phyloP scores from a whole-genome alignment of 2,797 vertebrate species.

The Yasuhikotakia modesta region DNA sequence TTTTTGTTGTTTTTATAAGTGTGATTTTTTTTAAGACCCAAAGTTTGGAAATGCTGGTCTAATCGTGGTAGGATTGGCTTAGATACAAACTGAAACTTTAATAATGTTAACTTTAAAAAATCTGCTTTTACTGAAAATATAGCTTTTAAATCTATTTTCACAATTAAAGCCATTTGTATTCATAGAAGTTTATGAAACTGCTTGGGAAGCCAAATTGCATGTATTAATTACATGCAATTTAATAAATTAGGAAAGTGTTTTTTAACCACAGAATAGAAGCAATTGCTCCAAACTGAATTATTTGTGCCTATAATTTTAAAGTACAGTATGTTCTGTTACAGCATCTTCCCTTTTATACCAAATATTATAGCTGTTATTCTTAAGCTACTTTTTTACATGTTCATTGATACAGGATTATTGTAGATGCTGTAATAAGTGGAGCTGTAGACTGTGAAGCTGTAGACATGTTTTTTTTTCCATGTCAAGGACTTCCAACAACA shows the following conservation, averaged over 20 bases:
- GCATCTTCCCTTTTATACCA: background rate
- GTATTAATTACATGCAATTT: too few relatives aligned
- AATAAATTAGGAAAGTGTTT: too few relatives aligned
- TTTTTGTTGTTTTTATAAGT: background rate
- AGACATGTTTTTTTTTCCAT: conserved; percentile 7
- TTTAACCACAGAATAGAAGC: background rate
- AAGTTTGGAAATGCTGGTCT: background rate
- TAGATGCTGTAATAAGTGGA: conserved; percentile 8
- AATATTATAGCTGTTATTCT: conserved; percentile 8
- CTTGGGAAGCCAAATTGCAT: background rate
- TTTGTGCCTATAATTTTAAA: background rate
- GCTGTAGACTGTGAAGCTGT: background rate
- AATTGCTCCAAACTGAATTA: background rate
- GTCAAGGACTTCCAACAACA: conserved; percentile 16
- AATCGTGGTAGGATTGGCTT: background rate
- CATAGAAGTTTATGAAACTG: background rate
- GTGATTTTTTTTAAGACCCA: background rate
- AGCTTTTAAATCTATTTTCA: background rate
- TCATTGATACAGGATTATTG: conserved; percentile 14
- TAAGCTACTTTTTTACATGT: background rate
- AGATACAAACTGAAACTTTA: background rate
- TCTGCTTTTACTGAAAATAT: too few relatives aligned
- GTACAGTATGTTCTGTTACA: background rate
- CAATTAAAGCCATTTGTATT: background rate
- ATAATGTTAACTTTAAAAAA: background rate